phyloP scores from a whole-genome alignment of 2,888 invertebrate species.

The Embidobia sp. region DNA sequence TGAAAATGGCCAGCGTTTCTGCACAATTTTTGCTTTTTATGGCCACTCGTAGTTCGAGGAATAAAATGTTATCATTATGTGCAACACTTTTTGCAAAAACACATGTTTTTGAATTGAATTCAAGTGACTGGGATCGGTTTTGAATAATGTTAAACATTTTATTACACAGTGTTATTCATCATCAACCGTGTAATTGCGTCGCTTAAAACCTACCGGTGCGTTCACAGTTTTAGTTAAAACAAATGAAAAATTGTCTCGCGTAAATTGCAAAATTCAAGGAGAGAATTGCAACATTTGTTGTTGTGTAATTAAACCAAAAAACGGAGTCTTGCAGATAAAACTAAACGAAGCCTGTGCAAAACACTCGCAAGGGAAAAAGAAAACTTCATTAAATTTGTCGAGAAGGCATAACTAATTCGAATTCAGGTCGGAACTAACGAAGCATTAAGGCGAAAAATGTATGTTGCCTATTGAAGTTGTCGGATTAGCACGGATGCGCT shows the following conservation, averaged over 20 bases:
- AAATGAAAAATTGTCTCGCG: neutral
- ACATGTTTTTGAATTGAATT: no score
- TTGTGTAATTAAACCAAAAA: conserved; percentile 36
- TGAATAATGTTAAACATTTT: no score
- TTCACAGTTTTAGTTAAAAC: no score
- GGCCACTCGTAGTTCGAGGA: neutral
- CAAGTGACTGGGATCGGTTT: no score
- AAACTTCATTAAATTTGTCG: conserved; percentile 46
- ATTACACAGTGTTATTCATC: no score
- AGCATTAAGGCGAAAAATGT: conserved; percentile 48
- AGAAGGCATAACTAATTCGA: conserved; percentile 46
- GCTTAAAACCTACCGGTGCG: no score
- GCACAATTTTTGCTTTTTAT: conserved; percentile 11
- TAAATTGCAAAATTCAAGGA: conserved; percentile 22
- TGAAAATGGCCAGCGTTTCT: conserved; percentile 35
- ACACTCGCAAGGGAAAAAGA: conserved; percentile 26
- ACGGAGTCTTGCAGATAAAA: conserved; percentile 26
- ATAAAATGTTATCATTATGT: no score
- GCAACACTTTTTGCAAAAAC: no score
- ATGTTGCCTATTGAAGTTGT: conserved; percentile 47
- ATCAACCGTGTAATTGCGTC: no score
- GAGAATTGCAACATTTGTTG: conserved; percentile 26
- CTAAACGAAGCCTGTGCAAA: conserved; percentile 23
- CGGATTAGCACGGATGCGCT: conserved; percentile 42
- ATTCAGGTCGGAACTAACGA: conserved; percentile 44